phyloP scores from a whole-genome alignment of 2,113 vertebrate genomes.

The Pterophyllum scalare region DNA sequence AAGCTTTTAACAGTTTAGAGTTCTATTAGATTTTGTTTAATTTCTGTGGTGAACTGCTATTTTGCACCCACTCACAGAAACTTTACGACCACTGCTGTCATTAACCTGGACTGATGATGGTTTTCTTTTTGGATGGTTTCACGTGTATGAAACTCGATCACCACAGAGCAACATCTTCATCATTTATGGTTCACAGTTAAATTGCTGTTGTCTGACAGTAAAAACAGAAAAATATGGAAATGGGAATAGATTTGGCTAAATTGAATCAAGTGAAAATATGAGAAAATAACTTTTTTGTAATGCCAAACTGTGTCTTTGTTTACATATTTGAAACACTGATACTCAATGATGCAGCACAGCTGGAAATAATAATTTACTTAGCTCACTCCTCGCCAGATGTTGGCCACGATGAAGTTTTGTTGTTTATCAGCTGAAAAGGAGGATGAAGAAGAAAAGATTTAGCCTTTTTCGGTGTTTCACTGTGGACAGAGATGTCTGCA shows the following conservation, averaged over 20 bases:
- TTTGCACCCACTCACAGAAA: background rate
- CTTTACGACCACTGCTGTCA: background rate
- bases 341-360: background rate
- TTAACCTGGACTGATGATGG: background rate
- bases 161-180: background rate
- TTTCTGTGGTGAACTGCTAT: background rate
- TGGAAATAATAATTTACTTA: constrained; percentile 1
- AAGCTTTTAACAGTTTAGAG: background rate
- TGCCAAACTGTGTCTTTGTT: background rate
- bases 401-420: background rate
- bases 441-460: background rate
- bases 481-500: background rate
- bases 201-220: background rate
- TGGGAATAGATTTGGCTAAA: background rate
- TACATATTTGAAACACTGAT: background rate
- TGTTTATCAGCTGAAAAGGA: constrained; percentile 11
- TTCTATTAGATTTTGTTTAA: background rate
- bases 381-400: background rate
- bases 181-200: background rate
- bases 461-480: background rate
- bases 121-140: background rate
- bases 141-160: background rate
- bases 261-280: background rate
- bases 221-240: background rate
- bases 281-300: background rate